Evolutionary conservation across 2,888 invertebrate species (phyloP).

Genomic region (Stenodema calcarata): DNA sequence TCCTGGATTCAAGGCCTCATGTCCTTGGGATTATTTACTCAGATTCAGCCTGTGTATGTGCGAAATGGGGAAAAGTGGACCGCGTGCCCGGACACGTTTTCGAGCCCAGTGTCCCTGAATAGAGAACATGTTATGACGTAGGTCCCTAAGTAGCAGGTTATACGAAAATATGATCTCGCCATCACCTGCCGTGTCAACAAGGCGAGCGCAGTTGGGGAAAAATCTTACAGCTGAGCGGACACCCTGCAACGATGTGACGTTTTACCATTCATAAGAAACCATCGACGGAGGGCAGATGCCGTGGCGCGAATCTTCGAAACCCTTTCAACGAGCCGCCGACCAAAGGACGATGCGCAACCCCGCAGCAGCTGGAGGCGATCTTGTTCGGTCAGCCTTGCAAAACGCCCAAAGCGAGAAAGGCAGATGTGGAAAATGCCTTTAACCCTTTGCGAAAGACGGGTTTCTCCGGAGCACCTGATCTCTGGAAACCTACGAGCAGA

Average conservation of each 20-base stretch:
- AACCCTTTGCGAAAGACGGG: neutral
- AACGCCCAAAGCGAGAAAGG: neutral
- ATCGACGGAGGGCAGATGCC: neutral
- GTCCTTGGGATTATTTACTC: too few relatives aligned
- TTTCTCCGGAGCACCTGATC: neutral
- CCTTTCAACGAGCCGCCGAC: neutral
- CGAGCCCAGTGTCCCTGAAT: too few relatives aligned
- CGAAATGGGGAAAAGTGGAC: too few relatives aligned
- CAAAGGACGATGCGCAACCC: neutral
- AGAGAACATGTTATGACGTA: too few relatives aligned
- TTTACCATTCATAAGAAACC: neutral
- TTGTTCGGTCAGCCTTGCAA: neutral
- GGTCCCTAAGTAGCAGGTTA: neutral
- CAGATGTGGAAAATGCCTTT: neutral
- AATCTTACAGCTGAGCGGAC: neutral
- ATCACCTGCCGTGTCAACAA: neutral
- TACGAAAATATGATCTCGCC: neutral
- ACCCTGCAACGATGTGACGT: neutral
- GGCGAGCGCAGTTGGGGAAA: neutral
- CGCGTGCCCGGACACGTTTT: too few relatives aligned
- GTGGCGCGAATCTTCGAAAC: neutral
- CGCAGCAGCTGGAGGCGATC: neutral
- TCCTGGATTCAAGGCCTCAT: too few relatives aligned
- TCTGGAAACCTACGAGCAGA: neutral
- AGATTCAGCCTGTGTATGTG: too few relatives aligned